Conservation (phyloP, 1,140 invertebrate genomes). For the Sarcophaga bullata region DNA sequence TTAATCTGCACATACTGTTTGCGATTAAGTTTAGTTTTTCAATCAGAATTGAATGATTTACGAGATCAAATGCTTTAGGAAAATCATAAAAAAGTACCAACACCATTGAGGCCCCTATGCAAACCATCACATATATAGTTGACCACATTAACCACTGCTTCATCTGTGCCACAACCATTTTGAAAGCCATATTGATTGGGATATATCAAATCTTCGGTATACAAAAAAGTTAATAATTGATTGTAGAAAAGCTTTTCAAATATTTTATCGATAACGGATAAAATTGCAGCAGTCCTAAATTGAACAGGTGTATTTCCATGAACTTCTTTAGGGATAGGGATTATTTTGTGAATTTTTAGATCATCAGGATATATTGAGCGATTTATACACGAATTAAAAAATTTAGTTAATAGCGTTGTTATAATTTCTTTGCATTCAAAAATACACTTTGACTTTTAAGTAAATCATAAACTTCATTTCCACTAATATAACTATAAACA, state of each 20-base stretch:
- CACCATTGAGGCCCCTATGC: background rate
- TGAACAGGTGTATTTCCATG: too few species aligned
- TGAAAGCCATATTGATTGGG: background rate
- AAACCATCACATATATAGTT: slow-evolving; percentile 14
- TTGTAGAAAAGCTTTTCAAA: too few species aligned
- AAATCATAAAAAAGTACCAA: slow-evolving; percentile 25
- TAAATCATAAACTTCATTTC: background rate
- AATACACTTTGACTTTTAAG: background rate
- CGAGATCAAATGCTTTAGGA: slow-evolving; percentile 10
- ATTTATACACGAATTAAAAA: background rate
- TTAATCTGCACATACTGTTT: too few species aligned
- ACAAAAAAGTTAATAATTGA: too few species aligned
- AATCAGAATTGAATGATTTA: background rate
- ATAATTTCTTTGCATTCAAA: background rate
- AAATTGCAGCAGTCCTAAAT: too few species aligned
- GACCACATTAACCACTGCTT: slow-evolving; percentile 8
- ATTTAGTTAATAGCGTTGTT: background rate
- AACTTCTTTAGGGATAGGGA: too few species aligned
- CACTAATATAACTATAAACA: background rate
- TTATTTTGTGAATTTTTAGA: too few species aligned
- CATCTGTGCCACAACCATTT: slow-evolving; percentile 10
- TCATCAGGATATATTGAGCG: too few species aligned
- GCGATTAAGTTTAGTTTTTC: slow-evolving; percentile 13
- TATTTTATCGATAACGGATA: too few species aligned
- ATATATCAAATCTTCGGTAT: too few species aligned